Base-by-base conservation (phyloP, 2,888 invertebrate species). In the Eilema griseolum region DNA sequence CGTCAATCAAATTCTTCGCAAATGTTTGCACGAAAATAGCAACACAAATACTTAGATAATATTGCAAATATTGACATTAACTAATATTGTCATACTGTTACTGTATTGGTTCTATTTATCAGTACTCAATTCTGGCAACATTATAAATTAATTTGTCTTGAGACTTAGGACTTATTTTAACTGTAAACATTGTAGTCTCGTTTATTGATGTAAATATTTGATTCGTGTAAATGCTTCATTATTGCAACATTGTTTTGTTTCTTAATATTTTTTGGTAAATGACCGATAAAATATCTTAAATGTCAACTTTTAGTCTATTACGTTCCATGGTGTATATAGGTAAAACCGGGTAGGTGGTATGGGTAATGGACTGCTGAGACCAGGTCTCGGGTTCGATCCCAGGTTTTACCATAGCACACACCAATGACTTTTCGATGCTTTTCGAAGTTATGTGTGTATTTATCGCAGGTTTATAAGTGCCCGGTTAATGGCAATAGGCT, bases 121-220 rank as follows among this genome's bases (percentile, higher is more conserved):
- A 88, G 80, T 83, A 77, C 81, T 85, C 86, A 88, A 90, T 91
- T 86, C 86, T 85, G 85, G 85, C 83, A 85, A 86, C 85, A 87
- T 86, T 89, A 87, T 90, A 90, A 92, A 93, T 93, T 91, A 93
- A 93, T 93, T 93, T 93, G 89, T 74, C 73, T 88, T 78, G 83
- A 92, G 90, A 85, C 90, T 94, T 91, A 92, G 88, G 90, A 88
- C 90, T 92, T 93, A 92, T 93, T 93, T 88, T 91, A 86, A 84
- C 77, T 83, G 90, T 85, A 90, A 92, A 94, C 90, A 93, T 85
- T 80, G 83, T 80, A 82, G 80, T 80, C 81, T 84, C 85, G 86
- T 91, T 92, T 92, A 89, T 90, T 86, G 88, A 81, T 80, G 90
- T 85, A 92, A 93, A 93, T 90, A 86, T 93, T 93, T 92, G 90